Evolutionary conservation across 1,140 invertebrate genomes (phyloP), one percentile per base, ranked within the genome.

Genomic region (Pomacea maculata): DNA sequence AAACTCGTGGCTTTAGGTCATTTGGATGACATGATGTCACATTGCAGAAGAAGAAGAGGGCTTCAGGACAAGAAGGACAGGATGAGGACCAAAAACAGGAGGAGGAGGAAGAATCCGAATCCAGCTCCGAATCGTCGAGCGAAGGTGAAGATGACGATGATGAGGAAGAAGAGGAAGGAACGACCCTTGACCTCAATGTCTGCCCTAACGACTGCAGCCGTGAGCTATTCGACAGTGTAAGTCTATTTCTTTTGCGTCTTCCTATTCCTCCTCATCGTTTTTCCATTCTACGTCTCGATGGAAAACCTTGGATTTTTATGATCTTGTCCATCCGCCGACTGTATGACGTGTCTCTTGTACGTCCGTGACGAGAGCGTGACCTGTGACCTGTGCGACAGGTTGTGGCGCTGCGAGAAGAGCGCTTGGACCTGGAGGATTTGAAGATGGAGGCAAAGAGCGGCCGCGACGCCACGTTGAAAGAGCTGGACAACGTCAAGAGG

Each of bases 121-220:
- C 65, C 10, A 65, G 67, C 45, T 78, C 77, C 10, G 77, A 78
- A 11, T 68, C 64, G 21, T 29, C 34, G 19, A 65, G 57, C n/a
- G 64, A 64, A 52, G 67, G 57, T 14, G 67, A 70, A 11, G n/a
- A n/a, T 11, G 65, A 67, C 6, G 63, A 54, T 1, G 77, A 78
- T 3, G 77, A 78, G 11, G 77, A 78, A 14, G 77, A 78, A 25
- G 77, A 78, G 10, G 67, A 78, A 45, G 34, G 14, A n/a, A 1
- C 70, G 9, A 12, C 52, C 45, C 54, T 25, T 11, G 77, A 78
- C 77, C 77, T 57, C 65, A 71, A 57, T 45, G 9, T 57, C 5
- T 78, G 77, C 17, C 77, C 77, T 14, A 6, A 21, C 3, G 65
- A 15, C 21, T 78, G 77, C 67, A 71, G 67, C n/a, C 29, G 57